A percentile compares a stretch with the other conserved stretches of the same genome.
phyloP scores from a whole-genome alignment of 2,888 invertebrate genomes.

The Temnothorax unifasciatus region DNA sequence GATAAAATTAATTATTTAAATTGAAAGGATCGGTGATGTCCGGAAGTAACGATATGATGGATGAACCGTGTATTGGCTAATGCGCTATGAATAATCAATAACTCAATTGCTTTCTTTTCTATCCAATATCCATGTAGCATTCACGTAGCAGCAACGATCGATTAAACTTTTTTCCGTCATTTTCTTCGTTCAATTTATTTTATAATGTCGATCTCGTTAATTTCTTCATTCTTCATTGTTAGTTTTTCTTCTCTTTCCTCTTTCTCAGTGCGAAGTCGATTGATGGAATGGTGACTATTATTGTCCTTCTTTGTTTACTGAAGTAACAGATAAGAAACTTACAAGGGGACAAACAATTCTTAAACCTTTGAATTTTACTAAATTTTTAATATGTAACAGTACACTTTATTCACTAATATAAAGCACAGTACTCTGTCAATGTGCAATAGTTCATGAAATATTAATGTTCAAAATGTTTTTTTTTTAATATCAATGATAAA shows the following conservation, averaged over 20 bases:
- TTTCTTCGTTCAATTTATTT: background rate
- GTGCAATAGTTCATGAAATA: too few relatives aligned
- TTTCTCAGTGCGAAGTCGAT: background rate
- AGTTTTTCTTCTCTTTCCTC: too few relatives aligned
- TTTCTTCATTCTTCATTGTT: background rate
- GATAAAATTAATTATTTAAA: background rate
- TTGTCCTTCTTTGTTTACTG: background rate
- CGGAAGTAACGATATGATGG: background rate
- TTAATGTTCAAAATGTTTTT: too few relatives aligned
- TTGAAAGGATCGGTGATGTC: background rate
- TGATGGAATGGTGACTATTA: background rate
- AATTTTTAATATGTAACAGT: too few relatives aligned
- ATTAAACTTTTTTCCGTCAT: background rate
- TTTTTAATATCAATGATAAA: too few relatives aligned
- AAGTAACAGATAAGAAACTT: too few relatives aligned
- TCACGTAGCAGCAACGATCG: background rate
- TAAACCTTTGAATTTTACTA: too few relatives aligned
- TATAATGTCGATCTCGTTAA: background rate
- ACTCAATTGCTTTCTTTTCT: background rate
- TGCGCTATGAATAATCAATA: slow-evolving; percentile 2
- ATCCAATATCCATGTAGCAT: too few relatives aligned
- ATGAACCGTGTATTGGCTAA: background rate
- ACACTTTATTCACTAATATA: too few relatives aligned
- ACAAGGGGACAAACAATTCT: too few relatives aligned
- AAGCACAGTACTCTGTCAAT: too few relatives aligned